phyloP scores from a whole-genome alignment of 2,888 invertebrate species.

The Catocala fraxini region DNA sequence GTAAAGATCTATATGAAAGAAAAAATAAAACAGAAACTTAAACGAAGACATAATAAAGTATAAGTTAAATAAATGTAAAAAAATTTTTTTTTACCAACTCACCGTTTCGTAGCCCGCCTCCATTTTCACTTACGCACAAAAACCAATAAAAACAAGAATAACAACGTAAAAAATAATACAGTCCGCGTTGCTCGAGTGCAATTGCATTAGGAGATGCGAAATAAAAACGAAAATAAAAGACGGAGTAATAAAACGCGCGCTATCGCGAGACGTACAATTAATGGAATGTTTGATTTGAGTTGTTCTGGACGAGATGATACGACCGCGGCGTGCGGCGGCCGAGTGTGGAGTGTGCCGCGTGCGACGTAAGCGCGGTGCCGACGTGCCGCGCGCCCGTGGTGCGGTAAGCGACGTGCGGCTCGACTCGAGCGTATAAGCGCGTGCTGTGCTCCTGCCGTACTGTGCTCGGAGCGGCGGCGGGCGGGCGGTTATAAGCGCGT shows the following conservation, averaged over 20 bases:
- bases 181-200: conserved; percentile 81
- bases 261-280: conserved; percentile 81
- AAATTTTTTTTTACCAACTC: conserved; percentile 59
- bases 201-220: conserved; percentile 82
- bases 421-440: conserved; percentile 12
- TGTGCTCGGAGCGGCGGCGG: conserved; percentile 52
- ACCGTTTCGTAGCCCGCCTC: conserved; percentile 69
- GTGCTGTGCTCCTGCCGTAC: conserved; percentile 8
- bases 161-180: conserved; percentile 73
- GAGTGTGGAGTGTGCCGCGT: conserved; percentile 52
- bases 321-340: conserved; percentile 57
- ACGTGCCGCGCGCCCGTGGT: background rate
- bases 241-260: conserved; percentile 79
- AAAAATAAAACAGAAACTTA: conserved; percentile 15
- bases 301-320: conserved; percentile 53
- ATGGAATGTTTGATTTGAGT: conserved; percentile 79
- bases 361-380: conserved; percentile 16
- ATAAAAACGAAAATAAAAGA: conserved; percentile 82
- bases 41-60: conserved; percentile 22
- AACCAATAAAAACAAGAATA: conserved; percentile 74
- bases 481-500: conserved; percentile 72
- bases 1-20: background rate
- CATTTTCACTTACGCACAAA: conserved; percentile 79
- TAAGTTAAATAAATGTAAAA: conserved; percentile 23
- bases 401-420: background rate